Evolutionary conservation across 2,888 invertebrate species (phyloP), one percentile per base, ranked within the genome.

Genomic region (Dicyrtomina minuta): DNA sequence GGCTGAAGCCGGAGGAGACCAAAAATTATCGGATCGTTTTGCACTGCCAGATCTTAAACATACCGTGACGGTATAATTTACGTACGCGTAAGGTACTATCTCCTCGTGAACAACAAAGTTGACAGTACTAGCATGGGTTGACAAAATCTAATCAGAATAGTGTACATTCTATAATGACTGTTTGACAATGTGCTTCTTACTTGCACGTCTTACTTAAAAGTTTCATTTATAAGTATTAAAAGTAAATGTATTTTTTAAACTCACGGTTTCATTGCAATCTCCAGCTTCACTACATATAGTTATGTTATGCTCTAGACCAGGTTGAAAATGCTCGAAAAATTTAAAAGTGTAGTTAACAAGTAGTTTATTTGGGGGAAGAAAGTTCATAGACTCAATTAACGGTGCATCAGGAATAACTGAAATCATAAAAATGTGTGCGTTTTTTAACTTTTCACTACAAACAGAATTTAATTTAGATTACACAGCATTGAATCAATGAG

Each of bases 1-100:
- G 59, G 84, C 81, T 44, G 84, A 85, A 53, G 86, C 85, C 73
- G 87, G 88, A 62, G 87, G 82, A 49, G 92, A 92, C 91, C 91
- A 92, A 60, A 75, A 75, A 2, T 27, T 10, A 51, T 73, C 74
- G 27, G 69, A 72, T 8, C 70, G 74, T 51, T 75, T 69, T 15
- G 78, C 72, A 22, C 46, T 67, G 22, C 64, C 73, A 33, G 78
- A 75, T 15, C 75, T 66, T 66, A 78, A 73, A 10, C 74, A 61
- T 22, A 77, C 69, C 3, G 58, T 66, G 1, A 78, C 71, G 5
- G 70, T 70, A 62, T 76, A 78, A 12, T 71, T 70, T 51, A 71
- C 67, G 55, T 72, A 70, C 10, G 76, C 72, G 49, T 71, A 72
- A 2, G 72, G 70, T 4, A 77, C 72, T 3, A 58, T 33, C 24